Percentiles rank a stretch among this genome's conserved stretches.
phyloP scores from a whole-genome alignment of 2,797 vertebrate genomes.

The Chiloscyllium punctatum region DNA sequence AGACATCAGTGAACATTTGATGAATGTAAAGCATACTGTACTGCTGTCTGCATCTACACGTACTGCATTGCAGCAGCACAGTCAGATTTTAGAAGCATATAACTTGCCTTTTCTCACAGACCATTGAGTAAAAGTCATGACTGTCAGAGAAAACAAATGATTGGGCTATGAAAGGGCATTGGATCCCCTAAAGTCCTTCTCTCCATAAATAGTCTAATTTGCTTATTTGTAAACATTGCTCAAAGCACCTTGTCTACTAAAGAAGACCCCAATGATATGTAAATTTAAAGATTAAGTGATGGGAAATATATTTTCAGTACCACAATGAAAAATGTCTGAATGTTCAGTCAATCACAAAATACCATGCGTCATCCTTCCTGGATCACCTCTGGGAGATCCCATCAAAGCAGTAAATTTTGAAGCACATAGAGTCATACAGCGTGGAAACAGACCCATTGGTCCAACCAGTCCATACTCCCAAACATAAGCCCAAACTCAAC shows the following conservation, averaged over 20 bases:
- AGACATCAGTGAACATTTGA: background rate
- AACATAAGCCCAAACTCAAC: no score
- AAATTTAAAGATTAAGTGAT: background rate
- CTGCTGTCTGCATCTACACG: background rate
- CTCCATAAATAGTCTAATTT: background rate
- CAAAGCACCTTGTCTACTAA: background rate
- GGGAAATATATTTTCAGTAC: background rate
- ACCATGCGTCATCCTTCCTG: background rate
- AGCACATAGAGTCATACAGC: no score
- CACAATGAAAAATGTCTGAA: background rate
- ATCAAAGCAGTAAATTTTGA: background rate
- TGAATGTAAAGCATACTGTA: background rate
- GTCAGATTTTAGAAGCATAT: background rate
- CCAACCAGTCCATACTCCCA: no score
- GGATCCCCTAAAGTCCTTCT: background rate
- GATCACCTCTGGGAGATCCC: background rate
- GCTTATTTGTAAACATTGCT: background rate
- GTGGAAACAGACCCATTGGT: no score
- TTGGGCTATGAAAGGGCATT: background rate
- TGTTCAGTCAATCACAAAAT: background rate
- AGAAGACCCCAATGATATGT: background rate
- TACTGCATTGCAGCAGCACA: background rate
- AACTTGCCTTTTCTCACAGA: background rate
- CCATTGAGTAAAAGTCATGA: background rate
- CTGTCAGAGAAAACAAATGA: background rate